Conservation (phyloP, 2,113 vertebrate genomes). For the Edolisoma coerulescens region DNA sequence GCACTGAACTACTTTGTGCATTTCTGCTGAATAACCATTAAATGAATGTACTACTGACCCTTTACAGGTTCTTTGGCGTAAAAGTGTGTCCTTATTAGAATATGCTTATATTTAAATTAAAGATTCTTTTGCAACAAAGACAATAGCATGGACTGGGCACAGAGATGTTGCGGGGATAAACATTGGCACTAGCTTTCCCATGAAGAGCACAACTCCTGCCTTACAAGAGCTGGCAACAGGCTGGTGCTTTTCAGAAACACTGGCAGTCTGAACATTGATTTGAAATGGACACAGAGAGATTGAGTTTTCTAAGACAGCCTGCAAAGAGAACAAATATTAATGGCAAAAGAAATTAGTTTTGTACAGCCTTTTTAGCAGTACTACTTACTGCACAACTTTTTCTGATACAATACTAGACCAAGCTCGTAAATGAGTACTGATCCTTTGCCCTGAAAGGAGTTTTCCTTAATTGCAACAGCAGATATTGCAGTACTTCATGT, state of each 20-base stretch:
- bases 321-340: not conserved
- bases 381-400: not conserved
- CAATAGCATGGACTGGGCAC: not conserved
- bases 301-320: constrained; percentile 60
- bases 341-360: not conserved
- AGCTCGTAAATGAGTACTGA: not conserved
- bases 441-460: not conserved
- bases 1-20: not conserved
- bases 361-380: not conserved
- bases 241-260: not conserved
- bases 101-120: not conserved
- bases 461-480: not conserved
- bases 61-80: accelerated
- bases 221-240: not conserved
- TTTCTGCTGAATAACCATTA: not conserved
- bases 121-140: not conserved
- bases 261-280: constrained; percentile 54
- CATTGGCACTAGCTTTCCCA: not conserved
- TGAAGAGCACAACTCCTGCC: not conserved
- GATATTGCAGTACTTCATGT: not conserved
- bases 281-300: not conserved
- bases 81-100: not conserved
- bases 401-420: not conserved
- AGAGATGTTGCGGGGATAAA: not conserved
- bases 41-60: not conserved